Evolutionary conservation across 2,888 invertebrate genomes (phyloP).

Genomic region (Mystacides longicornis): DNA sequence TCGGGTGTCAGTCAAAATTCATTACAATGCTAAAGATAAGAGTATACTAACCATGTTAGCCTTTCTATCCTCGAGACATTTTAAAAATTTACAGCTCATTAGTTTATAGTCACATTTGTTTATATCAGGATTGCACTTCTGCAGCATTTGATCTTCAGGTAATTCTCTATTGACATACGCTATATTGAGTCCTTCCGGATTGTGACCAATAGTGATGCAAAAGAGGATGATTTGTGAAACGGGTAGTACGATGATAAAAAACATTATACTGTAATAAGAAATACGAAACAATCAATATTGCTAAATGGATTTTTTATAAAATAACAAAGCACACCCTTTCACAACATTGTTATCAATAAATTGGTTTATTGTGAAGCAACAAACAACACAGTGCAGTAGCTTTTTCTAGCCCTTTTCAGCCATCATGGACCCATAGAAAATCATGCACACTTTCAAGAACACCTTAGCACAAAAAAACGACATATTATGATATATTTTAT

Average conservation of each 20-base stretch:
- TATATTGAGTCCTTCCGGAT: constrained; percentile 67
- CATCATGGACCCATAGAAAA: too few species aligned
- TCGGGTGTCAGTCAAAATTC: not conserved
- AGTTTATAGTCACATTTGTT: constrained; percentile 55
- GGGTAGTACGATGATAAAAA: constrained; percentile 80
- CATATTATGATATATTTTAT: too few species aligned
- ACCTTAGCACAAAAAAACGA: too few species aligned
- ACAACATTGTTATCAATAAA: too few species aligned
- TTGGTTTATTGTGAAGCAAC: too few species aligned
- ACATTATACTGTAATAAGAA: constrained; percentile 55
- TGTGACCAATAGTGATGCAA: constrained; percentile 83
- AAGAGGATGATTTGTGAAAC: constrained; percentile 81
- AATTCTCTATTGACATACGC: constrained; percentile 79
- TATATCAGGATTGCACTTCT: constrained; percentile 43
- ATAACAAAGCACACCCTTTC: too few species aligned
- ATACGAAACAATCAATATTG: not conserved
- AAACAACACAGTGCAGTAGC: too few species aligned
- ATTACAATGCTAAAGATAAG: too few species aligned
- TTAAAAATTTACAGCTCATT: constrained; percentile 72
- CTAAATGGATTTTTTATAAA: too few species aligned
- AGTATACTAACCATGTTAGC: constrained; percentile 58
- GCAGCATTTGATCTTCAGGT: constrained; percentile 39
- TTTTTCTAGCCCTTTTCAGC: too few species aligned
- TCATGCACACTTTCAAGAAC: too few species aligned
- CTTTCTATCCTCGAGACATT: constrained; percentile 59